Conservation (phyloP, 2,888 invertebrate species). For the Zygogramma bicolorata region DNA sequence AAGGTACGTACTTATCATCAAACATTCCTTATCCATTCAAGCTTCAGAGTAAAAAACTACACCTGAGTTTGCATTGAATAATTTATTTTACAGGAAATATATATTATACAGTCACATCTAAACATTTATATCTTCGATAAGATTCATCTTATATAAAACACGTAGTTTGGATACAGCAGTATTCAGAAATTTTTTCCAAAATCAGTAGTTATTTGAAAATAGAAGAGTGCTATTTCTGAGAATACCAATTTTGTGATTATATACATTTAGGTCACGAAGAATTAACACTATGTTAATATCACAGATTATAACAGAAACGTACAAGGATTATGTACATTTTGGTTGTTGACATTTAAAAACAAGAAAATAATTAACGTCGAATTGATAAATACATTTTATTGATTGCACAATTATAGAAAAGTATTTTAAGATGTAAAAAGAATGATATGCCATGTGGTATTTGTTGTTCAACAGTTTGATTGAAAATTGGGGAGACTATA, state of each 20-base stretch:
- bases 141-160: background rate
- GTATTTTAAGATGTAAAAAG: background rate
- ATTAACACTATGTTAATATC: constrained; percentile 54
- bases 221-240: constrained; percentile 18
- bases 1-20: too few relatives aligned
- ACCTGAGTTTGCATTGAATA: too few relatives aligned
- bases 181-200: background rate
- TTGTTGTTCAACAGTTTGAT: background rate
- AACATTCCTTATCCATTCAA: too few relatives aligned
- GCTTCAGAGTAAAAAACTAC: too few relatives aligned
- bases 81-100: constrained; percentile 38
- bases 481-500: background rate
- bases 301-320: constrained; percentile 53
- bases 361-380: background rate
- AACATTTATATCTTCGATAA: constrained; percentile 10
- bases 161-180: background rate
- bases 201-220: background rate
- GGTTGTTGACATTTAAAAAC: constrained; percentile 9
- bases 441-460: background rate
- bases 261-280: constrained; percentile 35
- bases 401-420: background rate
- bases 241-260: constrained; percentile 12
- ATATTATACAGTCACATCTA: constrained; percentile 26
- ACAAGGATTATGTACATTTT: constrained; percentile 42
- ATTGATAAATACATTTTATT: background rate